A percentile compares a stretch with the other conserved stretches of the same genome.
Evolutionary conservation across 2,888 invertebrate genomes (phyloP).

Genomic region (Tenodera sinensis): DNA sequence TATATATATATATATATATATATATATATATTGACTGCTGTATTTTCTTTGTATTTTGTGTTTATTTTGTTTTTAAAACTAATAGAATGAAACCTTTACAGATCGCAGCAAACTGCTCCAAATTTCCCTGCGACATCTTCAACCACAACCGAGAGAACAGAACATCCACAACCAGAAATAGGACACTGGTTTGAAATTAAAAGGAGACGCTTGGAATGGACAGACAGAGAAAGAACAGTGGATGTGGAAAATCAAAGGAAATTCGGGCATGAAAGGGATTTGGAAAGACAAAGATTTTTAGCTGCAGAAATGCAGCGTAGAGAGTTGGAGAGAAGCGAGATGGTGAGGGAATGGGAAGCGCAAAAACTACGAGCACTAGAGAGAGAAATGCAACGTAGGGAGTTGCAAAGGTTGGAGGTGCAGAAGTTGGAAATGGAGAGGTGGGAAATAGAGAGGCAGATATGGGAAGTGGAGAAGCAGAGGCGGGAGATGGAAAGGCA

Average conservation of each 20-base stretch:
- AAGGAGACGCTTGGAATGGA: constrained; percentile 55
- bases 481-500: constrained; percentile 37
- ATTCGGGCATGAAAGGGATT: constrained; percentile 42
- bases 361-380: constrained; percentile 47
- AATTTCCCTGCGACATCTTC: constrained; percentile 54
- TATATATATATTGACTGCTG: too few species aligned
- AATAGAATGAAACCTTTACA: constrained; percentile 29
- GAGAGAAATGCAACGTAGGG: constrained; percentile 37
- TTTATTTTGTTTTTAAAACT: constrained; percentile 34
- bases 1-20: too few species aligned
- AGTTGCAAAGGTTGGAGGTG: constrained; percentile 29
- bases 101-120: constrained; percentile 56
- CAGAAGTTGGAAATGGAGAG: constrained; percentile 25
- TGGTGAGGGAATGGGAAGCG: too few species aligned
- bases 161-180: constrained; percentile 33
- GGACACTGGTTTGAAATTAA: constrained; percentile 40
- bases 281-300: constrained; percentile 45
- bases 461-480: too few species aligned
- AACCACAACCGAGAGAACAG: constrained; percentile 51
- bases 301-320: too few species aligned
- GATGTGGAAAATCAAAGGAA: constrained; percentile 46
- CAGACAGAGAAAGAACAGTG: constrained; percentile 58
- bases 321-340: too few species aligned
- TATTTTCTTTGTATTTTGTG: constrained; percentile 21
- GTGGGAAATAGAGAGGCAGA: constrained; percentile 35